Percentiles rank a stretch among this genome's conserved stretches.
Conservation (phyloP, 92 coral and sea anemone species). For the Ricordea florida region DNA sequence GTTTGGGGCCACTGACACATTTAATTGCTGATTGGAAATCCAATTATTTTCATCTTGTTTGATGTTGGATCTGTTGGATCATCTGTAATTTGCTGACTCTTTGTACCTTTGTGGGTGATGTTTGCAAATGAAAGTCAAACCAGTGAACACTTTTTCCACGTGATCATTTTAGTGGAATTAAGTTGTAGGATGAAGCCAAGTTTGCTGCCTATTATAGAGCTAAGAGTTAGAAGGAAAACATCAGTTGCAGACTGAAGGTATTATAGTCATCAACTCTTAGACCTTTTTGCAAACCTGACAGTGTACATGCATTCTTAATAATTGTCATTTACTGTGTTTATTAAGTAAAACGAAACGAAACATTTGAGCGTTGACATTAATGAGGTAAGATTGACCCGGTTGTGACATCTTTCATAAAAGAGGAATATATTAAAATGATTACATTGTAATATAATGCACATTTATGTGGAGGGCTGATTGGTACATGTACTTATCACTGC, state of each 20-base stretch:
- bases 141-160: constrained; percentile 8
- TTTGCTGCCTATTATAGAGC: background rate
- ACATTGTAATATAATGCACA: background rate
- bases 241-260: background rate
- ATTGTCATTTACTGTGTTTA: too few species aligned
- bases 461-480: background rate
- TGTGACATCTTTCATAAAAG: background rate
- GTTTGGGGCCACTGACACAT: constrained; percentile 21
- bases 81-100: constrained; percentile 6
- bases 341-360: too few species aligned
- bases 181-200: constrained; percentile 28
- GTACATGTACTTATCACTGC: background rate
- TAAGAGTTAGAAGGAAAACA: background rate
- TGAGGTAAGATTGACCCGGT: background rate
- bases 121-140: constrained; percentile 22
- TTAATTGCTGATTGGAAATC: constrained; percentile 27
- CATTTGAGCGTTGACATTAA: background rate
- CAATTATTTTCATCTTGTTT: background rate
- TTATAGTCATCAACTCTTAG: too few species aligned
- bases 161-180: constrained; percentile 20
- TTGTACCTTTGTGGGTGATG: constrained; percentile 26
- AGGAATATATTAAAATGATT: background rate
- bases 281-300: too few species aligned
- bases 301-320: too few species aligned
- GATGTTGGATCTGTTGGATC: constrained; percentile 3